phyloP scores from a whole-genome alignment of 2,888 invertebrate species.

The Drosophila kambysellisi region DNA sequence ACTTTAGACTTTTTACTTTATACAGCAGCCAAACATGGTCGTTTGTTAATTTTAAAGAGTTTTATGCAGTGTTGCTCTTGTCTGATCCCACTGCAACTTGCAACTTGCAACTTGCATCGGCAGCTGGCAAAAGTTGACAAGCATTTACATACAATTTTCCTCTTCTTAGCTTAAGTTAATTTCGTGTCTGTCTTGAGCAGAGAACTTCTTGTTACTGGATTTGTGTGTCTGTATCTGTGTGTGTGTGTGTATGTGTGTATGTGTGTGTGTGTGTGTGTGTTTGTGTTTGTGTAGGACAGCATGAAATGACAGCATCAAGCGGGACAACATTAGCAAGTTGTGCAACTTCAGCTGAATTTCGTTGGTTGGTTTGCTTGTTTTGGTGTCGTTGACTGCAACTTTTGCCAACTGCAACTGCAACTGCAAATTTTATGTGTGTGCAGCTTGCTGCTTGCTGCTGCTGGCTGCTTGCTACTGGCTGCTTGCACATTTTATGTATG shows the following conservation, averaged over 20 bases:
- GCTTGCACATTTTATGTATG: slow-evolving; percentile 44
- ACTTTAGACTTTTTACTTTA: slow-evolving; percentile 29
- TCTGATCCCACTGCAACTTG: slow-evolving; percentile 24
- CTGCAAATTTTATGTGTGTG: slow-evolving; percentile 13
- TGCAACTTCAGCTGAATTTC: slow-evolving; percentile 35
- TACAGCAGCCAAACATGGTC: slow-evolving; percentile 10
- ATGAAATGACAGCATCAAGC: slow-evolving; percentile 22
- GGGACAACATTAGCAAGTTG: slow-evolving; percentile 26
- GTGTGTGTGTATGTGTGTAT: slow-evolving; percentile 7
- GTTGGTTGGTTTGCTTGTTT: slow-evolving; percentile 7
- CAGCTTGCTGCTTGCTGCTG: neutral
- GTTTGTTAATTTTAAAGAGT: slow-evolving; percentile 68
- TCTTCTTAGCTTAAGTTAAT: slow-evolving; percentile 73
- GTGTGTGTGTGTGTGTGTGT: slow-evolving; percentile 15
- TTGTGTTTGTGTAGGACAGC: slow-evolving; percentile 14
- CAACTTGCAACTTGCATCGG: slow-evolving; percentile 43
- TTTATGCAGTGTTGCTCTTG: slow-evolving; percentile 14
- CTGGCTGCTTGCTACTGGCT: slow-evolving; percentile 10
- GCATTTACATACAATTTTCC: slow-evolving; percentile 57
- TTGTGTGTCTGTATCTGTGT: slow-evolving; percentile 2
- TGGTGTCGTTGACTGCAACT: slow-evolving; percentile 54
- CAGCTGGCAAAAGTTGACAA: slow-evolving; percentile 61
- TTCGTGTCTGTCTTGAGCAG: slow-evolving; percentile 69
- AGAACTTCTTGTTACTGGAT: slow-evolving; percentile 38
- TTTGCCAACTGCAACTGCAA: slow-evolving; percentile 29